Evolutionary conservation across 2,888 invertebrate species (phyloP), one percentile per base, ranked within the genome.

Genomic region (Zonitis immaculata): DNA sequence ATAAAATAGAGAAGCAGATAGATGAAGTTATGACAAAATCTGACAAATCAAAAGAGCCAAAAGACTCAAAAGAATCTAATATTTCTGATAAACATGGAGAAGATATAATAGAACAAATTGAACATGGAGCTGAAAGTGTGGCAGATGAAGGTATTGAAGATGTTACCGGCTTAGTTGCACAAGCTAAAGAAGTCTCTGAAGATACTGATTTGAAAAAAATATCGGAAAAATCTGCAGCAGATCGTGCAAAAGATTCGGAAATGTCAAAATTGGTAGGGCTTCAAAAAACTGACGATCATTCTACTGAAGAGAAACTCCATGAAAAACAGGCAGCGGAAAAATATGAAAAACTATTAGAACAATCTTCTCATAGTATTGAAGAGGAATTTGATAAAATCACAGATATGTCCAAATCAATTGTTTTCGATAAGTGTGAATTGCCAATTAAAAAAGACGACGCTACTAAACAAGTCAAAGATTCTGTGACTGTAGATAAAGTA

Each of bases 391-490:
- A 47, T 9, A 49, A 44, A 26, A 42, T 47, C 12, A 27, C 22
- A 20, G 52, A 52, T 42, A 52, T 51, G 51, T 32, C 51, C 6
- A 51, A 51, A 30, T 51, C 51, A 1, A 35, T 51, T 27, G n/a
- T 48, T 4, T 48, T 48, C 12, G 48, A 48, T 11, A 39, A 42
- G 9, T 51, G 45, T 22, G 28, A 27, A 6, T 26, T 47, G 5
- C 39, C 39, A 39, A 20, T 18, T 18, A 39, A 39, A 20, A 39
- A 59, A 42, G 44, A n/a, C n/a, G n/a, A n/a, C n/a, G n/a, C n/a
- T n/a, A n/a, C n/a, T n/a, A n/a, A n/a, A n/a, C n/a, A n/a, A n/a
- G n/a, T n/a, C n/a, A n/a, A n/a, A n/a, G n/a, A n/a, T n/a, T n/a
- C n/a, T n/a, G n/a, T n/a, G n/a, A n/a, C n/a, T n/a, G n/a, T n/a